A percentile compares a stretch with the other conserved stretches of the same genome.
Conservation (phyloP, 2,113 vertebrate species). For the Sinocyclocheilus anshuiensis region DNA sequence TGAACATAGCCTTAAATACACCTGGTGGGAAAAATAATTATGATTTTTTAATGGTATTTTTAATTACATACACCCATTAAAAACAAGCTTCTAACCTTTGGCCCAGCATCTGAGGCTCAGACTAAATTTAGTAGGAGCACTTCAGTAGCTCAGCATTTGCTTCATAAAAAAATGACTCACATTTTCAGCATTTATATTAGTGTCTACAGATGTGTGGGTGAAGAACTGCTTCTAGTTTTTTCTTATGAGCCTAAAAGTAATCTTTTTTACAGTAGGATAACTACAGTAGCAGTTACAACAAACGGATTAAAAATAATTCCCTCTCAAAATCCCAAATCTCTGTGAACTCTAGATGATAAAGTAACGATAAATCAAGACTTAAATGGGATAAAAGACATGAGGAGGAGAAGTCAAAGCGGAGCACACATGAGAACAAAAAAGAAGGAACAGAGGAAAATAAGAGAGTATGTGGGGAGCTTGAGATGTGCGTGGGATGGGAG, state of each 20-base stretch:
- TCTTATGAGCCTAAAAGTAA: not conserved
- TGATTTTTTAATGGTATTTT: not conserved
- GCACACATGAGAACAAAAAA: constrained; percentile 26
- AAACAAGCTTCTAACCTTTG: not conserved
- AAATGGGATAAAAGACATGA: not conserved
- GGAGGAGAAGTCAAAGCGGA: constrained; percentile 15
- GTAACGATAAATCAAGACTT: not conserved
- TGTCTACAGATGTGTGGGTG: not conserved
- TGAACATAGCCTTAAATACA: not conserved
- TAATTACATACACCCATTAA: not conserved
- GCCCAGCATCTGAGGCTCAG: not conserved
- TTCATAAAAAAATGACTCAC: not conserved
- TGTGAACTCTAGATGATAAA: not conserved
- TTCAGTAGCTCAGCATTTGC: not conserved
- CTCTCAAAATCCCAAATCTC: not conserved
- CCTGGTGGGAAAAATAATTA: not conserved
- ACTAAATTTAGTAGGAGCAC: not conserved
- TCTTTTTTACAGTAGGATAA: not conserved
- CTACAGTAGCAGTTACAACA: not conserved
- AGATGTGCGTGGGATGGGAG: constrained; percentile 34
- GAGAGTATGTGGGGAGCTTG: constrained; percentile 3
- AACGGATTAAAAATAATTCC: not conserved
- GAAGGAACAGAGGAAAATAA: constrained; percentile 7
- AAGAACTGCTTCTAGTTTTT: not conserved
- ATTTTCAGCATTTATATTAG: not conserved